Base-by-base conservation (phyloP, 2,113 vertebrate species). In the Hiodon tergisus region DNA sequence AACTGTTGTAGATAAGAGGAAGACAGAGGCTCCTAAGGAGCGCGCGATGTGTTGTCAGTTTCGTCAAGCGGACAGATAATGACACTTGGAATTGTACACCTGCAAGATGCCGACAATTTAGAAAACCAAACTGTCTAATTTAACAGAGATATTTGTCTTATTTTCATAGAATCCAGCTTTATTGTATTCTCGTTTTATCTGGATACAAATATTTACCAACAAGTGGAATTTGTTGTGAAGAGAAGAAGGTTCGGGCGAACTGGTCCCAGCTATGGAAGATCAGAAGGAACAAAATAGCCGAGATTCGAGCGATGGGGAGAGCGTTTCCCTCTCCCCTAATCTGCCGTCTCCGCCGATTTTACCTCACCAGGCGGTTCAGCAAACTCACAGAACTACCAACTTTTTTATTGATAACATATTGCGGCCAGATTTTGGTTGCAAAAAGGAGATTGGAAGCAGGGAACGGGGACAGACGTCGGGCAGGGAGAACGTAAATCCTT, bases 321-420 rank as follows among this genome's bases (percentile, higher is more conserved):
- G 93, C 89, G 88, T 89, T 82, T 93, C 94, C 8, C 89, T 93
- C 81, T 94, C 94, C 47, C 93, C 94, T 2, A 88, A 93, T 80
- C 77, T 92, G 67, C 89, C 88, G 63, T 89, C 91, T 79, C 86
- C 93, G 50, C 84, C 92, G 79, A 88, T 91, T 65, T 80, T 91
- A 78, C 89, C 92, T 59, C 94, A 89, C 78, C 93, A 86, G 80
- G 94, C 89, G 16, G 93, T 88, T 72, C 93, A 91, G 87, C 94
- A 89, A 85, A 87, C 88, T 62, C 94, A 95, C 84, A 89, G 94
- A 84, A 95, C 93, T 85, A 96, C 95, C 78, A 96, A 97, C 95
- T 97, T 96, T 85, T 96, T 97, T 89, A 97, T 96, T 80, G 95
- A 98, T 88, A 95, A 98, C 89, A 98, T 98, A 84, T 87, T 98